A percentile compares a stretch with the other conserved stretches of the same genome.
These are phyloP conservation scores for Muscidifurax raptorellus DNA, from an alignment of 1,140 invertebrate genomes.

Conservation along the genomic window DNA sequence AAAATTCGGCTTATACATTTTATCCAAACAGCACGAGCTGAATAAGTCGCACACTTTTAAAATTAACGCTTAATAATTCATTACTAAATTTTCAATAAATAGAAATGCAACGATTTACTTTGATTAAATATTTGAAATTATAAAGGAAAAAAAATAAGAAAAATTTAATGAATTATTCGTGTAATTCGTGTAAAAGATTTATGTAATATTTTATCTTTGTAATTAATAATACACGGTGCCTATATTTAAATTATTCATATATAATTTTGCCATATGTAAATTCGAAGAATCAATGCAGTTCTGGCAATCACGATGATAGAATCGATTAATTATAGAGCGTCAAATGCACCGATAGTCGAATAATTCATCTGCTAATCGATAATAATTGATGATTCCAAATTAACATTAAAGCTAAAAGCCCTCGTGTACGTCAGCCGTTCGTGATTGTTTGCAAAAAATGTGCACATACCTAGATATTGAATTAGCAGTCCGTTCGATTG, in stretches of 20 bases:
- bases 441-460: not conserved
- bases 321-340: conserved; percentile 4
- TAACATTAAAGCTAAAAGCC: conserved; percentile 4
- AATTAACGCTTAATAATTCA: not conserved
- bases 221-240: too few species aligned
- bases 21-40: not conserved
- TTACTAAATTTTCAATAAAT: not conserved
- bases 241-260: not conserved
- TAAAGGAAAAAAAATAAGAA: too few species aligned
- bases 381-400: not conserved
- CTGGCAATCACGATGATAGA: not conserved
- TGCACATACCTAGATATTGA: not conserved
- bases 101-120: too few species aligned
- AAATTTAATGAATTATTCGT: too few species aligned
- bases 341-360: not conserved
- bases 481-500: not conserved
- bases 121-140: too few species aligned
- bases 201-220: too few species aligned
- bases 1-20: not conserved
- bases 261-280: not conserved
- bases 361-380: not conserved
- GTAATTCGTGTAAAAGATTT: too few species aligned
- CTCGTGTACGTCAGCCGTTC: not conserved
- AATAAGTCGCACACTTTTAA: not conserved
- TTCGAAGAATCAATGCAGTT: not conserved